These are phyloP conservation scores for Metalampra italica DNA, from an alignment of 2,888 invertebrate species.

Conservation along the genomic window DNA sequence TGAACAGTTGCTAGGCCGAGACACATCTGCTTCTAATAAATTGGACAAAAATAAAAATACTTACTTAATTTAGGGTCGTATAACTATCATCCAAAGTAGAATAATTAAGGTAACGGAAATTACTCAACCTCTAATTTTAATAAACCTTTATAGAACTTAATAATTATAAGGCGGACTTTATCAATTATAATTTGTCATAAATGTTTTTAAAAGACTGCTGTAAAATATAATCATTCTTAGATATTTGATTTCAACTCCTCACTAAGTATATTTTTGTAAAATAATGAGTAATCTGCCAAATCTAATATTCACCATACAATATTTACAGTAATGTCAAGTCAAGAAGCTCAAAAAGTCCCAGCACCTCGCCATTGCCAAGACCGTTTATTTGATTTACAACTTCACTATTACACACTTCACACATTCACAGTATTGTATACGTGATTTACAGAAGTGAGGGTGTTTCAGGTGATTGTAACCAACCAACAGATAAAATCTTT, in stretches of 20 bases:
- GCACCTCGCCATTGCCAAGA: conserved; percentile 5
- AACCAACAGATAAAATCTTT: conserved; percentile 17
- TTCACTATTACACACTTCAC: conserved; percentile 15
- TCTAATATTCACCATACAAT: neutral
- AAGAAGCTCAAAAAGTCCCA: conserved; percentile 1
- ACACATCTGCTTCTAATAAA: conserved; percentile 64
- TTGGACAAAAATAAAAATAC: conserved; percentile 47
- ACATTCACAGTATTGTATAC: conserved; percentile 13
- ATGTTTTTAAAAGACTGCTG: too few species aligned
- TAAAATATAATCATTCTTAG: too few species aligned
- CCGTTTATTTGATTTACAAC: conserved; percentile 12
- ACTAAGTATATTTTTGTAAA: too few species aligned
- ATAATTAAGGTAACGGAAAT: conserved; percentile 26
- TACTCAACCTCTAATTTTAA: conserved; percentile 2
- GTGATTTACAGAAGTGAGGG: conserved; percentile 12
- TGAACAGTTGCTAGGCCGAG: conserved; percentile 44
- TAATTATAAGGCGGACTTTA: too few species aligned
- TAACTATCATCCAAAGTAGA: conserved; percentile 34
- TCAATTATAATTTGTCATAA: too few species aligned
- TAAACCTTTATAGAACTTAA: too few species aligned
- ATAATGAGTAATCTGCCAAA: neutral
- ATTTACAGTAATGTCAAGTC: neutral
- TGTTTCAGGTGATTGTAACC: conserved; percentile 13
- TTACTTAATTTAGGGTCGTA: conserved; percentile 31
- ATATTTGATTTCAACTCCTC: too few species aligned